Evolutionary conservation across 2,888 invertebrate species (phyloP).

Genomic region (Philereme vetulata): DNA sequence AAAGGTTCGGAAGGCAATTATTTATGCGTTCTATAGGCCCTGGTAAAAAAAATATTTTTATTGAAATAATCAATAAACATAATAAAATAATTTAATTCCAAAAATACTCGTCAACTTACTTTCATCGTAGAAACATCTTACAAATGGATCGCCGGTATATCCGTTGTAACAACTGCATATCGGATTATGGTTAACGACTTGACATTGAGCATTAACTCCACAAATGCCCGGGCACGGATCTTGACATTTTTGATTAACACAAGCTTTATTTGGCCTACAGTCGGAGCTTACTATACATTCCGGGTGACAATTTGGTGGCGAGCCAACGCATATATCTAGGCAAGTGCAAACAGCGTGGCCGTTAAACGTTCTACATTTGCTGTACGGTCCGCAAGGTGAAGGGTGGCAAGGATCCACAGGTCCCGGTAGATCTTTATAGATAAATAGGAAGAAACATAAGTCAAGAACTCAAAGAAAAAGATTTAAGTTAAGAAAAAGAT

Average conservation of each 20-base stretch:
- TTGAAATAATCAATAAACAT: slow-evolving; percentile 9
- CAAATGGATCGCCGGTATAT: slow-evolving; percentile 90
- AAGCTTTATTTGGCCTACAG: slow-evolving; percentile 89
- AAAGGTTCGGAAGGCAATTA: slow-evolving; percentile 89
- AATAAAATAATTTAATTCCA: slow-evolving; percentile 28
- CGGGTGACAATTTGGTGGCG: slow-evolving; percentile 90
- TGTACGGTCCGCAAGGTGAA: slow-evolving; percentile 91
- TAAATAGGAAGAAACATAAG: slow-evolving; percentile 52
- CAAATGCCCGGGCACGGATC: slow-evolving; percentile 91
- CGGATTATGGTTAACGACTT: slow-evolving; percentile 91
- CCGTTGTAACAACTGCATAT: slow-evolving; percentile 89
- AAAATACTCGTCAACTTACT: slow-evolving; percentile 77
- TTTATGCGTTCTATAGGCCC: slow-evolving; percentile 73
- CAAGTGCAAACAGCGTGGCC: slow-evolving; percentile 91
- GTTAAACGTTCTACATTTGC: slow-evolving; percentile 88
- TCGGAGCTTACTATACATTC: slow-evolving; percentile 92
- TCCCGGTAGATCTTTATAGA: slow-evolving; percentile 72
- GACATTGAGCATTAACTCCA: slow-evolving; percentile 90
- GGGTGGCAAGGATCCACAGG: slow-evolving; percentile 88
- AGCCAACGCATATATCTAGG: slow-evolving; percentile 87
- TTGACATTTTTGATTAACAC: slow-evolving; percentile 90
- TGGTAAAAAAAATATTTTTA: slow-evolving; percentile 21
- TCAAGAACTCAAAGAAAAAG: slow-evolving; percentile 51
- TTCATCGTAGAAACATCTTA: slow-evolving; percentile 86
- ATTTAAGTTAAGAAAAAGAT: slow-evolving; percentile 56